These are phyloP conservation scores for Pituophis catenifer DNA, from an alignment of 2,113 vertebrate genomes.

Conservation along the genomic window DNA sequence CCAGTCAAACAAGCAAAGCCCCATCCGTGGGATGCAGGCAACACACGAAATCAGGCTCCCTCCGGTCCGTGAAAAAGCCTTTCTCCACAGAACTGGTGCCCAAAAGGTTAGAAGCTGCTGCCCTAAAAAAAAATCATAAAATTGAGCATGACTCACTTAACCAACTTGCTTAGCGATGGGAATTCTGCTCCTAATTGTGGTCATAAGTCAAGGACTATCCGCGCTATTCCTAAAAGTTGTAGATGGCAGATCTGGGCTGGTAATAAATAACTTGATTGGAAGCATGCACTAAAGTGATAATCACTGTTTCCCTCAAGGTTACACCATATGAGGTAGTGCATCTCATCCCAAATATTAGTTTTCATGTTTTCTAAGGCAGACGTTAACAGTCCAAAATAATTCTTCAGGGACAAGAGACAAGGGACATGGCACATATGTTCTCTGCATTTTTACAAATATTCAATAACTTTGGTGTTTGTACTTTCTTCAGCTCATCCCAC, in stretches of 20 bases:
- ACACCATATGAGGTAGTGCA: constrained; percentile 25
- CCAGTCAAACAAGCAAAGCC: fast-evolving
- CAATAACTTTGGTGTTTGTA: not conserved
- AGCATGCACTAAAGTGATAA: not conserved
- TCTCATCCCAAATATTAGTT: constrained; percentile 11
- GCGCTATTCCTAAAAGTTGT: not conserved
- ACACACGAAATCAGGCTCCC: not conserved
- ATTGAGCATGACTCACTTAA: not conserved
- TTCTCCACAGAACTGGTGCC: not conserved
- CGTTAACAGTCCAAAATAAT: not conserved
- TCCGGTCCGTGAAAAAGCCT: not conserved
- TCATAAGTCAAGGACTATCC: not conserved
- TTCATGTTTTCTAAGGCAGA: constrained; percentile 20
- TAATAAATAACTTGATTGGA: not conserved
- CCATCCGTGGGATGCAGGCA: not conserved
- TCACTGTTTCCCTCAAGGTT: not conserved
- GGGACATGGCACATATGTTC: not conserved
- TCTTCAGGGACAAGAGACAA: not conserved
- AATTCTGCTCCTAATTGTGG: not conserved
- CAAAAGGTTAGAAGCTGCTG: not conserved
- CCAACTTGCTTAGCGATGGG: not conserved
- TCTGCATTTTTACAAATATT: not conserved
- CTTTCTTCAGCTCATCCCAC: not conserved
- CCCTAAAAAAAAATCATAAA: not conserved
- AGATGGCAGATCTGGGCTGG: not conserved